Percentiles rank a stretch among this genome's conserved stretches.
Conservation (phyloP, 2,888 invertebrate genomes). For the Chrysodeixis includens region DNA sequence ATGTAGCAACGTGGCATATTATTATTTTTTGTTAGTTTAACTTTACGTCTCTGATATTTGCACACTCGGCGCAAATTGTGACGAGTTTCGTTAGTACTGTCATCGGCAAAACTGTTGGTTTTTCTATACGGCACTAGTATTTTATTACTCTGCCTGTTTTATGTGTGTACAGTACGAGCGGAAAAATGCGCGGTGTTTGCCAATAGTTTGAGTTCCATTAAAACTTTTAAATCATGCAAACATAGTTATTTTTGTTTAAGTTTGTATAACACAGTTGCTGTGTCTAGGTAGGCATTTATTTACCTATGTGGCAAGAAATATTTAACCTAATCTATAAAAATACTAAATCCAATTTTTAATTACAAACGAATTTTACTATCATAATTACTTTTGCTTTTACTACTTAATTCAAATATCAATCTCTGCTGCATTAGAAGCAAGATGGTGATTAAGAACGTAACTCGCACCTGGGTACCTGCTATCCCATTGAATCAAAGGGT, state of each 20-base stretch:
- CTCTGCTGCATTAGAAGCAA: background rate
- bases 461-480: background rate
- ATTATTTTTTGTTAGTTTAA: constrained; percentile 2
- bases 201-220: background rate
- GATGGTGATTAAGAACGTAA: background rate
- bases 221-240: background rate
- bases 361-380: too few species aligned
- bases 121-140: background rate
- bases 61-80: constrained; percentile 2
- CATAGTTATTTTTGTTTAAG: background rate
- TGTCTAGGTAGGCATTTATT: background rate
- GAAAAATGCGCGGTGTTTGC: background rate
- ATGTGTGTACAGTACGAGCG: background rate
- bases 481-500: background rate
- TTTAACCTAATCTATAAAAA: too few species aligned
- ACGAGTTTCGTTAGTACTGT: constrained; percentile 1
- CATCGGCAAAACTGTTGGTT: constrained; percentile 8
- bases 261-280: background rate
- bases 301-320: too few species aligned
- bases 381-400: too few species aligned
- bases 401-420: background rate
- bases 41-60: constrained; percentile 6
- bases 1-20: background rate
- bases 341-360: too few species aligned
- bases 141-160: background rate